A percentile compares a stretch with the other conserved stretches of the same genome.
Evolutionary conservation across 1,140 invertebrate genomes (phyloP).

Genomic region (Neodiprion pinetum): DNA sequence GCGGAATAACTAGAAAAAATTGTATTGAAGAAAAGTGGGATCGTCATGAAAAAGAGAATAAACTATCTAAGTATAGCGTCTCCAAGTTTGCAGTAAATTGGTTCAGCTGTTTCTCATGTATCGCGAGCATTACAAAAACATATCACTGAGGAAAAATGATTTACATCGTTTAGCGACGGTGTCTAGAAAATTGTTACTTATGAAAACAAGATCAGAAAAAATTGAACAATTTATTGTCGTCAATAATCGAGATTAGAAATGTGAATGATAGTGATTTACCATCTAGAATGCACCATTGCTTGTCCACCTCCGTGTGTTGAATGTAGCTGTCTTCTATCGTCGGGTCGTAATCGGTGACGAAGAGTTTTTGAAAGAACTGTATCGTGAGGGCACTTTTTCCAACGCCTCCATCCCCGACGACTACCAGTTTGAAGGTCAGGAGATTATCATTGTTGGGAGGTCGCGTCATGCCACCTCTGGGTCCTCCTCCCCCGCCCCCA

Average conservation of each 20-base stretch:
- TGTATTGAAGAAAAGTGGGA: too few species aligned
- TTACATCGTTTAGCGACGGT: too few species aligned
- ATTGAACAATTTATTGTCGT: neutral
- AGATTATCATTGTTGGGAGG: conserved; percentile 83
- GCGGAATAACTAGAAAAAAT: too few species aligned
- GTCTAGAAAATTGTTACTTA: neutral
- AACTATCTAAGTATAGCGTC: too few species aligned
- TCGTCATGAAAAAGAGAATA: too few species aligned
- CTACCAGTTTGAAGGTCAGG: conserved; percentile 86
- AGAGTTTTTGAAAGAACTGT: conserved; percentile 87
- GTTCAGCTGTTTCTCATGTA: too few species aligned
- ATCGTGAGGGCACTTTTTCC: conserved; percentile 93
- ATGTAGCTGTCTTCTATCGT: conserved; percentile 92
- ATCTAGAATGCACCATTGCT: conserved; percentile 89
- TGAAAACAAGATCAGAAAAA: neutral
- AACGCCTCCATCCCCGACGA: conserved; percentile 89
- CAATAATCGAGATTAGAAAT: neutral
- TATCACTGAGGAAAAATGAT: too few species aligned
- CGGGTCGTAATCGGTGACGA: conserved; percentile 90
- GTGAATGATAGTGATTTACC: conserved; percentile 65
- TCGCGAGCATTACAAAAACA: too few species aligned
- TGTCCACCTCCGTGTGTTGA: conserved; percentile 92
- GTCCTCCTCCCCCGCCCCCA: conserved; percentile 39
- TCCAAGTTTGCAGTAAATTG: too few species aligned
- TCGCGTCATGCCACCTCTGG: conserved; percentile 64